phyloP scores from a whole-genome alignment of 2,113 vertebrate genomes.

The Nettapus auritus region DNA sequence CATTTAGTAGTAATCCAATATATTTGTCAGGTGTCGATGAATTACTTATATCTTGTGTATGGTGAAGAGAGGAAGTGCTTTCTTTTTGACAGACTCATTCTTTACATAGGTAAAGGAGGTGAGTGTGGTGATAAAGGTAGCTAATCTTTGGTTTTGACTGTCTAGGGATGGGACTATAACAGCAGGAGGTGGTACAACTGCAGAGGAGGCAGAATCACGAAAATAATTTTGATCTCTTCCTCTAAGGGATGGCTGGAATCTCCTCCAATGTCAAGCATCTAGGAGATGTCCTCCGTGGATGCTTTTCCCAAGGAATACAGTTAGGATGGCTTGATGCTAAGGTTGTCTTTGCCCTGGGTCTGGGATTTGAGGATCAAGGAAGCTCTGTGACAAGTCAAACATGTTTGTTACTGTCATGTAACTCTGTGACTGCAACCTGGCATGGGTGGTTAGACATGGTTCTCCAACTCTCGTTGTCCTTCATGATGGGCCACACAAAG shows the following conservation, averaged over 20 bases:
- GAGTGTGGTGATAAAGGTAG: not conserved
- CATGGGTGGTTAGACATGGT: not conserved
- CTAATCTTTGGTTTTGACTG: not conserved
- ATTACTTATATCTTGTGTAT: not conserved
- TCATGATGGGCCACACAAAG: not conserved
- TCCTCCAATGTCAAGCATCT: not conserved
- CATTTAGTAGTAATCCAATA: not conserved
- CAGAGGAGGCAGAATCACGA: not conserved
- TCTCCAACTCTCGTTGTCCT: not conserved
- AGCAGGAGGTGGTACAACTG: not conserved
- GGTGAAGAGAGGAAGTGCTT: not conserved
- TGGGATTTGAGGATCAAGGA: not conserved
- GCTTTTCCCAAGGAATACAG: not conserved
- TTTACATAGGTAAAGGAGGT: not conserved
- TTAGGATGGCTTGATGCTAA: not conserved
- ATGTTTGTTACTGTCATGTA: not conserved
- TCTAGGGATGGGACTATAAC: not conserved
- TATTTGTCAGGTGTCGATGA: not conserved
- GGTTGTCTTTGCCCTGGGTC: not conserved
- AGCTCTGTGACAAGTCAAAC: not conserved
- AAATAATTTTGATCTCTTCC: not conserved
- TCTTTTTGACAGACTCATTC: not conserved
- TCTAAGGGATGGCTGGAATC: not conserved
- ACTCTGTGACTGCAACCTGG: not conserved
- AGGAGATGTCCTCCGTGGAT: not conserved